Evolutionary conservation across 2,888 invertebrate genomes (phyloP), one percentile per base, ranked within the genome.

Genomic region (Cylindroiulus punctatus): DNA sequence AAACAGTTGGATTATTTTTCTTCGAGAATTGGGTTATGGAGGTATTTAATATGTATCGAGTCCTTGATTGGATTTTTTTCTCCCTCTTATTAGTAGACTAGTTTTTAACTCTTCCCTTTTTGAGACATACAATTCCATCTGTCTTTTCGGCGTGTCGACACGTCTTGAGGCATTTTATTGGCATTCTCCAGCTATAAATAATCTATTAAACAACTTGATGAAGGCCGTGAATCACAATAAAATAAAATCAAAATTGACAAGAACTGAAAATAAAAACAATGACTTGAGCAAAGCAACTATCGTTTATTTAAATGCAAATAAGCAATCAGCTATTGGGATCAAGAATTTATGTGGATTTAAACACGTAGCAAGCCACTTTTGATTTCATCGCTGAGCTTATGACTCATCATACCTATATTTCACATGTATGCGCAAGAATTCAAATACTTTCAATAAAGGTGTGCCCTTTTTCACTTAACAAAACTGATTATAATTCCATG

Each of bases 11-110:
- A 76, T 76, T 76, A 76, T 76, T 76, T 52, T 76, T 76, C 76
- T 76, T 30, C 2, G 3, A 76, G 76, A 76, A 76, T 76, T 76
- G 76, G 76, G 76, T 76, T 76, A 30, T 76, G 32, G 44, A 14
- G 30, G 76, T 76, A 76, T 76, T 76, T 76, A 76, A 76, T 76
- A 76, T 76, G 76, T 76, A 76, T 76, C 76, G 76, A 76, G 76
- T 76, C 76, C 76, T 76, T 76, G 76, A 76, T 76, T 76, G 76
- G 30, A 8, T 17, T 76, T 76, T 76, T 76, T 76, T 76, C n/a
- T 4, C 19, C 10, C n/a, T 52, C 30, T 76, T 76, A 76, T 30
- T 30, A 76, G 30, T 76, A 5, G 30, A 76, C 76, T 14, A 76
- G 76, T 76, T 76, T 76, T 76, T 76, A 76, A 76, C 76, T 30